Conservation (phyloP, 2,888 invertebrate species). For the Notodonta dromedarius region DNA sequence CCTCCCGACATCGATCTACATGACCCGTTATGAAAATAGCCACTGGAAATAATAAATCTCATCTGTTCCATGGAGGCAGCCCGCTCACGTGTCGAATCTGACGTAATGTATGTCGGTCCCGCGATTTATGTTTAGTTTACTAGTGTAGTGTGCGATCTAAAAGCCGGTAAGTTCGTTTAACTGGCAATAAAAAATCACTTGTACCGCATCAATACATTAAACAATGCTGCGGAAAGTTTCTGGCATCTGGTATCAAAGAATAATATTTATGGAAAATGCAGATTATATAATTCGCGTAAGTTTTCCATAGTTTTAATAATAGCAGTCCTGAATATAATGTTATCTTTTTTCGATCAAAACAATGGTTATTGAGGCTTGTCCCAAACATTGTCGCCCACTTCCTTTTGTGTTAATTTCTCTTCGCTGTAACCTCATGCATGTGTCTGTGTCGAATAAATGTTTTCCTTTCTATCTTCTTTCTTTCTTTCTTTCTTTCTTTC, state of each 20-base stretch:
- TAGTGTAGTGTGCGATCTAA: constrained; percentile 36
- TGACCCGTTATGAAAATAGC: constrained; percentile 78
- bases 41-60: constrained; percentile 66
- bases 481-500: too few relatives aligned
- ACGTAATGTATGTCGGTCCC: constrained; percentile 55
- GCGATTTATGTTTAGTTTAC: constrained; percentile 54
- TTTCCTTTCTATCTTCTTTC: too few relatives aligned
- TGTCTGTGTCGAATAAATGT: too few relatives aligned
- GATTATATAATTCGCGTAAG: too few relatives aligned
- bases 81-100: constrained; percentile 65
- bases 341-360: too few relatives aligned
- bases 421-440: too few relatives aligned
- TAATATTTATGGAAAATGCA: too few relatives aligned
- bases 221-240: constrained; percentile 1
- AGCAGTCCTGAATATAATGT: too few relatives aligned
- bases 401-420: too few relatives aligned
- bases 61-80: constrained; percentile 55
- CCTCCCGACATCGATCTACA: constrained; percentile 52
- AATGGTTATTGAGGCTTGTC: too few relatives aligned
- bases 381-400: too few relatives aligned
- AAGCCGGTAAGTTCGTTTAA: constrained; percentile 31
- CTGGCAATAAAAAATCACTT: constrained; percentile 24
- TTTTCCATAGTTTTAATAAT: too few relatives aligned
- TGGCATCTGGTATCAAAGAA: not conserved
- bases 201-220: constrained; percentile 7